Conservation (phyloP, 2,888 invertebrate genomes). For the Tenthredo distinguenda region DNA sequence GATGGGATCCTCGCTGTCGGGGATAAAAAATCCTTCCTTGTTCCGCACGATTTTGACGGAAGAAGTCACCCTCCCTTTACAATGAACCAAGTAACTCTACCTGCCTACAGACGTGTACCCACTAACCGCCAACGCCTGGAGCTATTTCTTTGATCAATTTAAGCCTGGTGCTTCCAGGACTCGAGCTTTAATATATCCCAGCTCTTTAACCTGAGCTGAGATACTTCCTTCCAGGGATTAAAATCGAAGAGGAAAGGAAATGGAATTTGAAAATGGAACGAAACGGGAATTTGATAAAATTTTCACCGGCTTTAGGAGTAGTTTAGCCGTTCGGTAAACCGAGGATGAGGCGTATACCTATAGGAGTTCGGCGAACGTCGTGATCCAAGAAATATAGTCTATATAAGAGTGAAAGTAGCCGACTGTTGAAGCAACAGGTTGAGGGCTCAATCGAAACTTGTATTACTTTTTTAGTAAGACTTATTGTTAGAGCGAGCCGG, state of each 20-base stretch:
- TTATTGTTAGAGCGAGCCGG: conserved; percentile 19
- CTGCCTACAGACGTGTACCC: background rate
- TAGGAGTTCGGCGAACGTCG: background rate
- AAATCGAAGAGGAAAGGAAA: background rate
- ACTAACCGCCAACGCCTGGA: background rate
- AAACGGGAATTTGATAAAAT: background rate
- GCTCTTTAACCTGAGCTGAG: background rate
- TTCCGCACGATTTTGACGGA: background rate
- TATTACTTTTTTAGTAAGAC: conserved; percentile 44
- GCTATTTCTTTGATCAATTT: conserved; percentile 26
- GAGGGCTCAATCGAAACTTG: conserved; percentile 46
- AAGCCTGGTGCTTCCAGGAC: background rate
- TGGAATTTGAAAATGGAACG: background rate
- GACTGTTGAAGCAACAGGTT: conserved; percentile 46
- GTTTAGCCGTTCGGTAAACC: conserved; percentile 1
- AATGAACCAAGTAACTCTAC: conserved; percentile 1
- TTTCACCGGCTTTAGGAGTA: background rate
- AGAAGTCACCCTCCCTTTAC: background rate
- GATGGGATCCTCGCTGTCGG: background rate
- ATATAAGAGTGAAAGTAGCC: conserved; percentile 8
- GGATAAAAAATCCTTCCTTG: background rate
- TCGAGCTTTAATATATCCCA: background rate
- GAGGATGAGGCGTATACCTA: background rate
- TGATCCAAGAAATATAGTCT: conserved; percentile 26
- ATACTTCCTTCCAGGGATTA: background rate